A percentile compares a stretch with the other conserved stretches of the same genome.
Evolutionary conservation across 1,140 invertebrate species (phyloP).

Genomic region (Agrilus planipennis): DNA sequence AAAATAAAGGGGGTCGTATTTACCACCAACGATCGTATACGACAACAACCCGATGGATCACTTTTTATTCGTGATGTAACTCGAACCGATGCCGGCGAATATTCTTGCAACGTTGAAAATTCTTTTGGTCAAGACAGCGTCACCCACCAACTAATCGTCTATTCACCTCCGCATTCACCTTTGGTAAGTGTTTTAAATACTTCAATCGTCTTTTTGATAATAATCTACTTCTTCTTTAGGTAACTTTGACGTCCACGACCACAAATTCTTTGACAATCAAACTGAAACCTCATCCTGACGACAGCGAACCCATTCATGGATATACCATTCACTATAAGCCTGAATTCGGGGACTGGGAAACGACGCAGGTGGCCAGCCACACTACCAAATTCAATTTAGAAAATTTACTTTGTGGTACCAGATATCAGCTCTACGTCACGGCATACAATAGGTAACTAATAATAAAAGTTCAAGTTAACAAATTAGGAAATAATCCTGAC

Average conservation of each 20-base stretch:
- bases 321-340: constrained; percentile 88
- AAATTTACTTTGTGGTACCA: constrained; percentile 77
- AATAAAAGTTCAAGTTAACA: neutral
- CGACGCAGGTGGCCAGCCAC: constrained; percentile 60
- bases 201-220: neutral
- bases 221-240: constrained; percentile 28
- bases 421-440: constrained; percentile 84
- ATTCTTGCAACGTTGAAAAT: constrained; percentile 85
- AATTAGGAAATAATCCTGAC: neutral
- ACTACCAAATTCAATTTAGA: constrained; percentile 77
- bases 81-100: constrained; percentile 79
- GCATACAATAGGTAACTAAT: constrained; percentile 71
- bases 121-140: constrained; percentile 84
- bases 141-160: constrained; percentile 76
- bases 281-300: constrained; percentile 60
- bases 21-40: constrained; percentile 52
- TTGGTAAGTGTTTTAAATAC: constrained; percentile 13
- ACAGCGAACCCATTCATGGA: constrained; percentile 65
- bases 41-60: constrained; percentile 77
- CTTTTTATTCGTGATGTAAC: constrained; percentile 81
- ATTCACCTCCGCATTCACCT: constrained; percentile 30
- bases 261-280: constrained; percentile 73
- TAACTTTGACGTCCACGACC: constrained; percentile 62
- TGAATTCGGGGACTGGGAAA: constrained; percentile 88
- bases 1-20: constrained; percentile 48